Base-by-base conservation (phyloP, 2,113 vertebrate species). In the Stegastes partitus region DNA sequence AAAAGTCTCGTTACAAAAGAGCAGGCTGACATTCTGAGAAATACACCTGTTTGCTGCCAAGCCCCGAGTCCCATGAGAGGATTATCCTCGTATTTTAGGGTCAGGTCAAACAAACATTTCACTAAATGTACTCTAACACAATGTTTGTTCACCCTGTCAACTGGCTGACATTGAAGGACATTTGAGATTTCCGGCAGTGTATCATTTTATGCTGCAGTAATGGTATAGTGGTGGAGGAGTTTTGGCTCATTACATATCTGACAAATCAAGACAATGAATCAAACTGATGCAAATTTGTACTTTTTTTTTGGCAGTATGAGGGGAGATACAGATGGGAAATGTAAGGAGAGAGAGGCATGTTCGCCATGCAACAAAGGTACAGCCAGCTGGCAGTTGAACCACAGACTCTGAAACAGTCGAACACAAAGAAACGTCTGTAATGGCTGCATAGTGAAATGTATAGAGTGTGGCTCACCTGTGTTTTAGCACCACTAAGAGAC, bases 41-140 rank as follows among this genome's bases (percentile, higher is more conserved):
- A 51, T 10, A 19, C 45, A 68, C 1, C 25, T 25, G 21, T 68
- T 31, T 66, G 16, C 34, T 70, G 66, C 54, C n/a, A 54, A 61
- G 58, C n/a, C 5, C 5, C 19, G 1, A 71, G 26, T 34, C 23
- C 39, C 1, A 2, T 21, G 16, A 49, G n/a, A 22, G 1, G 21
- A 58, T 45, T 25, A 5, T 51, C 18, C 7, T 16, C 57, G 15
- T 22, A 21, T 47, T 34, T 12, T 4, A n/a, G 14, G 15, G 14
- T 16, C 11, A 37, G 7, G 51, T 25, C 10, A 49, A 49, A 50
- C 26, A 56, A 55, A 22, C 31, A 26, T 25, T 47, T 61, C 11
- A 51, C 11, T 15, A 42, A 51, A 42, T 21, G 22, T 39, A 45
- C 15, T 51, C 34, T 22, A 26, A 61, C 50, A 51, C 0, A 0